phyloP scores from a whole-genome alignment of 1,140 invertebrate genomes.

The Semibalanus balanoides region DNA sequence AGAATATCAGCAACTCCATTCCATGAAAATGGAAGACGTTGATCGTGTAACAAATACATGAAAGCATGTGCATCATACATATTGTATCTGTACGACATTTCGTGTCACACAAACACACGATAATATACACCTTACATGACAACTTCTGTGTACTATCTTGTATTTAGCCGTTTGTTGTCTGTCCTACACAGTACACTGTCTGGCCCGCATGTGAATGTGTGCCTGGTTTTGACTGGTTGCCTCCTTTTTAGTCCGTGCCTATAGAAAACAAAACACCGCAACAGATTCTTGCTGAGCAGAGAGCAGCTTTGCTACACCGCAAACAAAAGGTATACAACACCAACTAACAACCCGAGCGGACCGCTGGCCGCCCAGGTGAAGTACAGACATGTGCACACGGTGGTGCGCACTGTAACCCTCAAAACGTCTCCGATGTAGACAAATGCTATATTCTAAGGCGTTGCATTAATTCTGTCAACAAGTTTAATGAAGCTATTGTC shows the following conservation, averaged over 20 bases:
- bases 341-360: not conserved
- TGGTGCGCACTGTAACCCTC: too few species aligned
- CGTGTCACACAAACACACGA: not conserved
- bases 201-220: not conserved
- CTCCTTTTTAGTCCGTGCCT: not conserved
- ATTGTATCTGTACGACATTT: too few species aligned
- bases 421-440: too few species aligned
- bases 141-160: not conserved
- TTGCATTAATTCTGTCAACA: too few species aligned
- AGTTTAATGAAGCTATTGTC: too few species aligned
- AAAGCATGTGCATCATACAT: too few species aligned
- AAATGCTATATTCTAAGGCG: too few species aligned
- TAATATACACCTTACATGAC: not conserved
- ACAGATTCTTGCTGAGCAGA: not conserved
- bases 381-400: too few species aligned
- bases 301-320: not conserved
- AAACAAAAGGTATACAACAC: not conserved
- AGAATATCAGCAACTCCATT: too few species aligned
- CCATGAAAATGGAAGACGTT: too few species aligned
- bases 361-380: too few species aligned
- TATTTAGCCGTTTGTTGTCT: not conserved
- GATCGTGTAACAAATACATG: too few species aligned
- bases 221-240: not conserved
- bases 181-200: not conserved
- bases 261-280: not conserved